These are phyloP conservation scores for Atherinomorus stipes DNA, from an alignment of 2,113 vertebrate species.

Conservation along the genomic window DNA sequence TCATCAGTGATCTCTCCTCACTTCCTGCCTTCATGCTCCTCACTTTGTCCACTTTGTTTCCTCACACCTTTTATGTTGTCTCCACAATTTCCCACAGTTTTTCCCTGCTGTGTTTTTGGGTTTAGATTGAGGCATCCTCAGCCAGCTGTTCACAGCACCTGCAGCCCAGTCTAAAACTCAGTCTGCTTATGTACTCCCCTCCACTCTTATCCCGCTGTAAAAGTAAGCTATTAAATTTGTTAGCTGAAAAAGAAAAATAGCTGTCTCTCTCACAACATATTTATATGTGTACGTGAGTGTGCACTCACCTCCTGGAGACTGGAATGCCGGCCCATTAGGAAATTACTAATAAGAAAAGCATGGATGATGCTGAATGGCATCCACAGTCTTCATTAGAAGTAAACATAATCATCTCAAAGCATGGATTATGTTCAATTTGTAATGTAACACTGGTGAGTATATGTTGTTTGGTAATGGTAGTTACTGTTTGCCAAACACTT, in stretches of 20 bases:
- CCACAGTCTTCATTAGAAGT: conserved; percentile 10
- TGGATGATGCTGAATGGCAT: conserved; percentile 26
- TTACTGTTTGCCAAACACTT: too few relatives aligned
- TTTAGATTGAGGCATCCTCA: conserved; percentile 41
- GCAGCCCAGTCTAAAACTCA: conserved; percentile 34
- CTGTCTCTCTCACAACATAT: conserved; percentile 20
- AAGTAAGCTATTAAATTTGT: conserved; percentile 62
- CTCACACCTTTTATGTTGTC: conserved; percentile 27
- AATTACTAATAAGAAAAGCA: conserved; percentile 48
- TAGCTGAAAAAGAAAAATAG: conserved; percentile 36
- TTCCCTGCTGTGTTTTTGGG: conserved; percentile 25
- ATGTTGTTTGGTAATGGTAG: too few relatives aligned
- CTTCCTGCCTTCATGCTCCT: conserved; percentile 9
- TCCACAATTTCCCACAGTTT: conserved; percentile 40
- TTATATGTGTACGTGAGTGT: conserved; percentile 5
- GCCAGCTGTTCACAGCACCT: conserved; percentile 75
- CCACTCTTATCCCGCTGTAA: conserved; percentile 53
- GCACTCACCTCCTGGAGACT: conserved; percentile 26
- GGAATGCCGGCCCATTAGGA: conserved; percentile 38
- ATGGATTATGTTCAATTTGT: too few relatives aligned
- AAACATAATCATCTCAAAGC: neutral
- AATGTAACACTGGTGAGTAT: too few relatives aligned
- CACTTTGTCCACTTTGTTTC: conserved; percentile 20
- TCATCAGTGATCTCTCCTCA: conserved; percentile 48
- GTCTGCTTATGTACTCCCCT: conserved; percentile 18